Evolutionary conservation across 2,797 vertebrate species (phyloP).

Genomic region (Buphagus erythrorhynchus): DNA sequence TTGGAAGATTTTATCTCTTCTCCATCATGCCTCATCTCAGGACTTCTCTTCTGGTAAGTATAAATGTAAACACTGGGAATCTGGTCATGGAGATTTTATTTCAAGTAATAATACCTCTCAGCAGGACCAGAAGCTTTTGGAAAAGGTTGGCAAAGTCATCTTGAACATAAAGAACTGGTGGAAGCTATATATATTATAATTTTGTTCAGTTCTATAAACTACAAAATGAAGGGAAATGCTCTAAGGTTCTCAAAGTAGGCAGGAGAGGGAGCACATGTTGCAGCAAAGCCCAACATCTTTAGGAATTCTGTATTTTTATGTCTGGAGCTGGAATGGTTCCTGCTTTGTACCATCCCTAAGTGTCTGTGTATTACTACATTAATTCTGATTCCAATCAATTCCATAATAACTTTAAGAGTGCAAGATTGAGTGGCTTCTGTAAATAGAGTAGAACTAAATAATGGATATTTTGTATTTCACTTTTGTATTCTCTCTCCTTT

Average conservation of each 20-base stretch:
- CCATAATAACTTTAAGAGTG: not conserved
- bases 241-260: not conserved
- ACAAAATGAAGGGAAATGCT: not conserved
- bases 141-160: not conserved
- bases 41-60: not conserved
- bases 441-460: not conserved
- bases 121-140: not conserved
- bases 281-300: not conserved
- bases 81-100: not conserved
- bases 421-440: not conserved
- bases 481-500: not conserved
- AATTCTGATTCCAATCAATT: not conserved
- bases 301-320: not conserved
- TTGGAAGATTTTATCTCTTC: not conserved
- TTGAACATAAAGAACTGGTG: not conserved
- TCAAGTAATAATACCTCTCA: not conserved
- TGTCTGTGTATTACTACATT: not conserved
- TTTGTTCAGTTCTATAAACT: not conserved
- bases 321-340: not conserved
- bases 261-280: conserved; percentile 18
- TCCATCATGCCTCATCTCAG: not conserved
- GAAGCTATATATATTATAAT: not conserved
- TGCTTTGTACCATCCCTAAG: not conserved
- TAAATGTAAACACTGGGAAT: not conserved
- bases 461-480: not conserved